Percentiles rank a stretch among this genome's conserved stretches.
These are phyloP conservation scores for Barbus barbus DNA, from an alignment of 2,113 vertebrate species.

Conservation along the genomic window DNA sequence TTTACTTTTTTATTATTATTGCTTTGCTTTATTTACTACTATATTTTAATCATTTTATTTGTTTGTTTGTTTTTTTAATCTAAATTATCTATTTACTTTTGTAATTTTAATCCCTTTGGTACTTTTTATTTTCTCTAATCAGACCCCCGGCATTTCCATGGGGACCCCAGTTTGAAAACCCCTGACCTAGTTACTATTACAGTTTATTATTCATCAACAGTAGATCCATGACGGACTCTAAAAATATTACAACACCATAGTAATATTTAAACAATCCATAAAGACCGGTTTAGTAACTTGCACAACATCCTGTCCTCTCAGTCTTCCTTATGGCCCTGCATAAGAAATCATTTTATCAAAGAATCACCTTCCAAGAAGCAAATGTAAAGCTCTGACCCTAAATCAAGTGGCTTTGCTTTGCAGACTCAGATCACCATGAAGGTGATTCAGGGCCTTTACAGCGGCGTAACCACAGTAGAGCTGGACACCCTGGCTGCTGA, in stretches of 20 bases:
- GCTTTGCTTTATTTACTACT: too few relatives aligned
- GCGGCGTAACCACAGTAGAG: constrained; percentile 92
- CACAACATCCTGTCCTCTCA: background rate
- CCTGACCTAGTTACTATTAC: background rate
- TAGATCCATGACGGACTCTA: background rate
- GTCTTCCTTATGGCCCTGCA: background rate
- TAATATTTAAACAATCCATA: too few relatives aligned
- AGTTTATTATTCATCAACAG: background rate
- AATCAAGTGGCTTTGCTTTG: background rate
- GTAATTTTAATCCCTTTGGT: too few relatives aligned
- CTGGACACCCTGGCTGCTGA: constrained; percentile 94
- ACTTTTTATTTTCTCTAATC: background rate
- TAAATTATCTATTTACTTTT: too few relatives aligned
- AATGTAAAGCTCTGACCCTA: background rate
- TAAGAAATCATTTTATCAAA: background rate
- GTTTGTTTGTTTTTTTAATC: too few relatives aligned
- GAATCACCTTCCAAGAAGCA: background rate
- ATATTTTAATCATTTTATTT: too few relatives aligned
- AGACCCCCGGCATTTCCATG: too few relatives aligned
- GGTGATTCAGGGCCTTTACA: constrained; percentile 95
- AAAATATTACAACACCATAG: too few relatives aligned
- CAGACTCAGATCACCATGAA: constrained; percentile 99
- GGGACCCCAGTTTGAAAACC: background rate
- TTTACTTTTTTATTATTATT: too few relatives aligned
- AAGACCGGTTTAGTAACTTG: background rate